Evolutionary conservation across 2,888 invertebrate species (phyloP).

Genomic region (Ellobium chinense): DNA sequence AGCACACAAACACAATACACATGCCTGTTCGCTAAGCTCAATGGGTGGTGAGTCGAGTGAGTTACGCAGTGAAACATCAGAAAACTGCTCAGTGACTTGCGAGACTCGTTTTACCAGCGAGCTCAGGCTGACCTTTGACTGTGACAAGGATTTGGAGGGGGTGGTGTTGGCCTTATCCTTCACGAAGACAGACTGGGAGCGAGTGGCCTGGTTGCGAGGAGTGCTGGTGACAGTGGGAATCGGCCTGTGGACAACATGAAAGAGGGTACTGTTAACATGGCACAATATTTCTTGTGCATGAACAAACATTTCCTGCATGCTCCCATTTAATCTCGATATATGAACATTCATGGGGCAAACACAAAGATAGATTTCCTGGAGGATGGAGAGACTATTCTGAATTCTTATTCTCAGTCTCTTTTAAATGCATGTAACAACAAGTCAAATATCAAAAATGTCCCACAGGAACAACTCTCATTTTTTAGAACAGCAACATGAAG

Average conservation of each 20-base stretch:
- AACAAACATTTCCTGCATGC: no score
- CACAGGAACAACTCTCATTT: no score
- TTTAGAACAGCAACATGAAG: no score
- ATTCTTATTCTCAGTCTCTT: no score
- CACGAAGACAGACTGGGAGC: conserved; percentile 66
- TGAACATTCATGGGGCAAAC: no score
- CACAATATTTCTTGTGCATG: no score
- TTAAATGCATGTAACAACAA: no score
- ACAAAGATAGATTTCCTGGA: no score
- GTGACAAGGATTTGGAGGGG: conserved; percentile 37
- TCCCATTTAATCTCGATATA: no score
- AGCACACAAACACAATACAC: conserved; percentile 55
- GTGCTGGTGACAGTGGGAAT: conserved; percentile 39
- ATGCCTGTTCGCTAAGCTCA: conserved; percentile 87
- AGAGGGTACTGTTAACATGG: no score
- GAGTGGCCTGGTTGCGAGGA: conserved; percentile 44
- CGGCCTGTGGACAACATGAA: conserved; percentile 49
- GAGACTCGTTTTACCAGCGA: conserved; percentile 61
- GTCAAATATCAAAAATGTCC: no score
- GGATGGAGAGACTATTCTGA: no score
- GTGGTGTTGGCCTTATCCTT: conserved; percentile 58
- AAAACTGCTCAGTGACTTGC: conserved; percentile 59
- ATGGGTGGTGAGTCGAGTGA: conserved; percentile 66
- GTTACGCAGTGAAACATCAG: conserved; percentile 59
- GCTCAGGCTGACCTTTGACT: conserved; percentile 50